Evolutionary conservation across 2,113 vertebrate species (phyloP), one percentile per base, ranked within the genome.

Genomic region (Ammodramus savannarum): DNA sequence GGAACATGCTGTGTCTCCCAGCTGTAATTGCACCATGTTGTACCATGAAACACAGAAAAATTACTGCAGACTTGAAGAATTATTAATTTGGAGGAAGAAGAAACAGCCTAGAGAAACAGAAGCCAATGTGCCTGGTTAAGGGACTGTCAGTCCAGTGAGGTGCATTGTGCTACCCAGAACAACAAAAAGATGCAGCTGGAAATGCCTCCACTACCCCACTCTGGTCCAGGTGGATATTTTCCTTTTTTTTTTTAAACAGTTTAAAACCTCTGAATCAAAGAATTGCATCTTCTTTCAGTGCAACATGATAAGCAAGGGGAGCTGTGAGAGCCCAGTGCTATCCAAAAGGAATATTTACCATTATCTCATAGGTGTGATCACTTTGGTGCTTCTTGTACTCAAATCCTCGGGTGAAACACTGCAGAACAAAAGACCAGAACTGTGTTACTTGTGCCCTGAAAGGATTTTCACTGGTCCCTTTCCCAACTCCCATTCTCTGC

Each of bases 391-490:
- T 99, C 98, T 99, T 99, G 94, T 99, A 99, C 65, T 99, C 99
- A 97, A 99, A 99, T 91, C 99, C 99, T 97, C 98, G 97, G 38
- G 99, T 99, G 96, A 99, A 99, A 97, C 99, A 99, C 99, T 99
- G 97, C 44, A 97, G 97, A 96, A 96, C 72, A 95, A 90, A 91
- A 97, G 77, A 84, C 39, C 10, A 95, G 75, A 52, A 55, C 3
- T 31, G 63, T 17, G 48, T 95, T 13, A 44, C 22, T 63, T 67
- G 54, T 63, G 59, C 74, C 43, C 26, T 61, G 52, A 38, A 36
- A 80, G 36, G 31, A 32, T 15, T 66, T 54, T 13, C 61, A 29
- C 43, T 34, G 27, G 1, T 32, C 32, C 44, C 20, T 51, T 89
- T 85, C 6, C n/a, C 0, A 6, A 39, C n/a, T 32, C 44, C 10